phyloP scores from a whole-genome alignment of 2,888 invertebrate genomes.

The Agriotes lineatus region DNA sequence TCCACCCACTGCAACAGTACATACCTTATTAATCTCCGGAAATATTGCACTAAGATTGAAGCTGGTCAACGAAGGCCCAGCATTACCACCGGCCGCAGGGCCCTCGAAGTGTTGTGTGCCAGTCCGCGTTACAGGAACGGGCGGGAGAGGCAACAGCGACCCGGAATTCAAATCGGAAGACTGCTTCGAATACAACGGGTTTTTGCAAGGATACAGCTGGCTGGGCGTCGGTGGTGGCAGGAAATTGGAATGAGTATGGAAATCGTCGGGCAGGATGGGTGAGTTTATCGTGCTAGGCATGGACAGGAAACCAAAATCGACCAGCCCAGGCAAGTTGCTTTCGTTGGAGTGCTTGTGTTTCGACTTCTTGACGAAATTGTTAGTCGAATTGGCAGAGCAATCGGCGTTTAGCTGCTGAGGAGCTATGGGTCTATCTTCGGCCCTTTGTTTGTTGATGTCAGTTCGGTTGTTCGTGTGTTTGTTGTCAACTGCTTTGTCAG shows the following conservation, averaged over 20 bases:
- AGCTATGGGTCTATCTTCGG: slow-evolving; percentile 11
- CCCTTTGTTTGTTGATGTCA: slow-evolving; percentile 2
- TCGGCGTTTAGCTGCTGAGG: slow-evolving; percentile 25
- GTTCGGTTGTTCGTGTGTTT: slow-evolving; percentile 33
- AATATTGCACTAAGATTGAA: slow-evolving; percentile 88
- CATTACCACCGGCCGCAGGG: slow-evolving; percentile 57
- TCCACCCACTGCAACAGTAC: not conserved
- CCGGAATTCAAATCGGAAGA: slow-evolving; percentile 53
- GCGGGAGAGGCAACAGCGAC: slow-evolving; percentile 56
- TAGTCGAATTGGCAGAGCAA: slow-evolving; percentile 39
- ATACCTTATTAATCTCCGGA: slow-evolving; percentile 80
- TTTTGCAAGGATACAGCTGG: slow-evolving; percentile 62
- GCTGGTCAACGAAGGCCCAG: slow-evolving; percentile 75
- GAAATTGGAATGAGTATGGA: slow-evolving; percentile 61
- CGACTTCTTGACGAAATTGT: slow-evolving; percentile 52
- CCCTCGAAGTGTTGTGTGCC: slow-evolving; percentile 60
- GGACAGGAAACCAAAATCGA: slow-evolving; percentile 62
- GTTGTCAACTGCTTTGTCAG: slow-evolving; percentile 13
- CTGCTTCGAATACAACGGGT: slow-evolving; percentile 61
- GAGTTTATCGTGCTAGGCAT: slow-evolving; percentile 63
- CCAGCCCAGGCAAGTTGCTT: slow-evolving; percentile 56
- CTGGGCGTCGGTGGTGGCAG: slow-evolving; percentile 59
- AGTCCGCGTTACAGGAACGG: slow-evolving; percentile 48
- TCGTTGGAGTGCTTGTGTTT: slow-evolving; percentile 56
- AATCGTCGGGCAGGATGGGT: slow-evolving; percentile 65